Evolutionary conservation across 1,140 invertebrate genomes (phyloP).

Genomic region (Chelonus insularis): DNA sequence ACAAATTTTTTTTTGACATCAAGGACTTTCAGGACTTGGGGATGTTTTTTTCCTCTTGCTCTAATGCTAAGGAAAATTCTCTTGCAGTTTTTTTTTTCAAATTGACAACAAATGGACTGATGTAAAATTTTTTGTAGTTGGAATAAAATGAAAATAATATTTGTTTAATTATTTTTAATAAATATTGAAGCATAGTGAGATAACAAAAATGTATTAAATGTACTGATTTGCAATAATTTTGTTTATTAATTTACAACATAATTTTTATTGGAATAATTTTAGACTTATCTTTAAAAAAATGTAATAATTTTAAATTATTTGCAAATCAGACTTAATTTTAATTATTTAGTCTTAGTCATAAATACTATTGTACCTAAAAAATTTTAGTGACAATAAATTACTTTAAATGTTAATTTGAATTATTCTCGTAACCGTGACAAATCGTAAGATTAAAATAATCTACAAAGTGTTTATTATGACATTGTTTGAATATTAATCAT

Average conservation of each 20-base stretch:
- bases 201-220: too few relatives aligned
- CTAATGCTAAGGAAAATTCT: too few relatives aligned
- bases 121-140: too few relatives aligned
- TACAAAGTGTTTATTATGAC: not conserved
- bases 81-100: not conserved
- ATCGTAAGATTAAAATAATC: not conserved
- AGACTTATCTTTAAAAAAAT: too few relatives aligned
- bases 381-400: too few relatives aligned
- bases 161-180: too few relatives aligned
- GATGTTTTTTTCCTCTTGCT: not conserved
- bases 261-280: too few relatives aligned
- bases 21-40: not conserved
- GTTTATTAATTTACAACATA: too few relatives aligned
- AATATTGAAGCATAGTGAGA: too few relatives aligned
- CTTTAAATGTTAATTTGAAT: too few relatives aligned
- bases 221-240: too few relatives aligned
- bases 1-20: not conserved
- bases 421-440: slow-evolving; percentile 6
- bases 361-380: slow-evolving; percentile 4
- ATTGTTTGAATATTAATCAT: not conserved
- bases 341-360: not conserved
- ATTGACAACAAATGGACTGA: not conserved
- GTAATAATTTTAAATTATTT: not conserved
- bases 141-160: too few relatives aligned
- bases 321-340: not conserved